Conservation (phyloP, 2,113 vertebrate genomes). For the Mugil cephalus region DNA sequence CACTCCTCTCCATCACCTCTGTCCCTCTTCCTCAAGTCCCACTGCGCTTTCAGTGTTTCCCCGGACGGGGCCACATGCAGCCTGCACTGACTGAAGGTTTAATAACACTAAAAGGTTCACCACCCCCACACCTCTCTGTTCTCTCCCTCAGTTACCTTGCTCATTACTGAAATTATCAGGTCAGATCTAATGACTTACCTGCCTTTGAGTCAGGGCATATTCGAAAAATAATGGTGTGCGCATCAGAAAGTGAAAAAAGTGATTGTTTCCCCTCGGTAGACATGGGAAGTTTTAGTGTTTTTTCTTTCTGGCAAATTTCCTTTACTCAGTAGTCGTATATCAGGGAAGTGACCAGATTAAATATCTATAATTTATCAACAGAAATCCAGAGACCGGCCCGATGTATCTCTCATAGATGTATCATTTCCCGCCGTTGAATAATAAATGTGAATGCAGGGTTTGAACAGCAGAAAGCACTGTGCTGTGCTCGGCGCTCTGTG, state of each 20-base stretch:
- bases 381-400: conserved; percentile 26
- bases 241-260: background rate
- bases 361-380: conserved; percentile 66
- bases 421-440: conserved; percentile 65
- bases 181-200: conserved; percentile 46
- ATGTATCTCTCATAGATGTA: conserved; percentile 62
- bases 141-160: conserved; percentile 45
- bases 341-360: conserved; percentile 37
- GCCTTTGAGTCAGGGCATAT: conserved; percentile 22
- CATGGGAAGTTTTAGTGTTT: background rate
- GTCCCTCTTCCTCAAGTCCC: conserved; percentile 32
- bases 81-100: conserved; percentile 66
- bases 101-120: conserved; percentile 78
- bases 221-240: conserved; percentile 14
- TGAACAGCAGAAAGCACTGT: conserved; percentile 44
- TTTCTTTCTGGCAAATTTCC: conserved; percentile 8
- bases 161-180: conserved; percentile 70
- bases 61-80: conserved; percentile 18
- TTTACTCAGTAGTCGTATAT: conserved; percentile 29
- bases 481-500: conserved; percentile 13
- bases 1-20: conserved; percentile 44
- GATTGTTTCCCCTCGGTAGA: background rate
- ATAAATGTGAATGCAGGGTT: conserved; percentile 63
- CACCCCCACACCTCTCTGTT: conserved; percentile 44
- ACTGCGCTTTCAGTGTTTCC: conserved; percentile 12